Evolutionary conservation across 2,113 vertebrate genomes (phyloP), one percentile per base, ranked within the genome.

Genomic region (Emydocephalus ijimae): DNA sequence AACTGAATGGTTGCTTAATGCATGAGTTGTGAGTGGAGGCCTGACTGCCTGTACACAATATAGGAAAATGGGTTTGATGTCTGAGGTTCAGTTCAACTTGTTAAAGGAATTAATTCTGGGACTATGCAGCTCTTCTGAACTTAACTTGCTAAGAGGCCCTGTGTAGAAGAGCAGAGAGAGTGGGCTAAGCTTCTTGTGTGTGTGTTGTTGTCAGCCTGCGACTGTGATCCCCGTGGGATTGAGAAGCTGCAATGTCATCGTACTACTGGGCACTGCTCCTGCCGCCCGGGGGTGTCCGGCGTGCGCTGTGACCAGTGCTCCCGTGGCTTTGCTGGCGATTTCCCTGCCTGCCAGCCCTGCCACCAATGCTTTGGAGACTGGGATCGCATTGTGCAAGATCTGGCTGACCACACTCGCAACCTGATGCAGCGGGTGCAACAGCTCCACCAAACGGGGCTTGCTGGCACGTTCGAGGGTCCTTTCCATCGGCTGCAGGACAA

Each of bases 301-400:
- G 98, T 99, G 90, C 98, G 99, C 92, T 99, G 99, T 5, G 99
- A 99, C 96, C 99, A 99, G 95, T 99, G 99, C 34, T 98, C 99
- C 92, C 98, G 99, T 3, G 99, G 99, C 34, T 99, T 99, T 91
- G 97, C 98, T 0, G 99, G 99, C 0, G 91, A 97, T 52, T 99
- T 99, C 95, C 99, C 99, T 0, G 92, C 97, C 95, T 99, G 99
- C 95, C 97, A 98, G 93, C 98, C 99, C 50, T 99, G 99, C 95
- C 99, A 99, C 56, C 97, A 98, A 81, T 99, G 99, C 95, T 99
- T 99, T 0, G 99, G 99, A 20, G 99, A 99, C 96, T 99, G 99
- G 99, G 99, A 99, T 95, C 98, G 99, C 0, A 98, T 99, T 34
- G 99, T 99, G 29, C 99, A 99, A 98, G 99, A 99, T 93, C 95